Conservation (phyloP, 2,888 invertebrate species). For the Uloborus plumipes region DNA sequence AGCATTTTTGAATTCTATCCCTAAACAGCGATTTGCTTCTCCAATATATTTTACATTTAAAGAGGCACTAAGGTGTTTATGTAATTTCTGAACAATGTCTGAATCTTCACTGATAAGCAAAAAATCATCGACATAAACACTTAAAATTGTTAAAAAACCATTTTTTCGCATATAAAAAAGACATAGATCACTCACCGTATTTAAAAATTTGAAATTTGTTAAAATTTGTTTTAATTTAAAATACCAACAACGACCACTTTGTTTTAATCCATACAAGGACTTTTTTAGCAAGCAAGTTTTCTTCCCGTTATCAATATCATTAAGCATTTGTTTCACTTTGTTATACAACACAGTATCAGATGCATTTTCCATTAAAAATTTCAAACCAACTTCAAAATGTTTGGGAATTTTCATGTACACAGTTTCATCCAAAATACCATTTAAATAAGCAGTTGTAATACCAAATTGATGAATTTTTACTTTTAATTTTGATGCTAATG, state of each 20-base stretch:
- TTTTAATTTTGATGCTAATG: neutral
- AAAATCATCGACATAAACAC: neutral
- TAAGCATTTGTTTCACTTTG: neutral
- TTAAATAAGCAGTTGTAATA: neutral
- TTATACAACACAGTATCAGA: neutral
- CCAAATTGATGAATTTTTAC: neutral
- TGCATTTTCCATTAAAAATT: neutral
- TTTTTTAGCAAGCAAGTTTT: neutral
- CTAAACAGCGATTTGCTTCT: slow-evolving; percentile 11
- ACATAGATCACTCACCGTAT: neutral
- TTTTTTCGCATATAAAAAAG: neutral
- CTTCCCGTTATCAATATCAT: neutral
- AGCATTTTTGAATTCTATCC: slow-evolving; percentile 1
- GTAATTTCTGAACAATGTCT: neutral
- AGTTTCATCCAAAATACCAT: neutral
- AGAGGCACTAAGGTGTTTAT: neutral
- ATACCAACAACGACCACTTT: neutral
- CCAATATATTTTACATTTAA: slow-evolving; percentile 7
- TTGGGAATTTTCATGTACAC: neutral
- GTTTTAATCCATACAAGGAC: neutral
- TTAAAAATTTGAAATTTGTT: neutral
- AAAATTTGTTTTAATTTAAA: neutral
- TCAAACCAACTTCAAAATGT: neutral
- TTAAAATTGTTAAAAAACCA: neutral
- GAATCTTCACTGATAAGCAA: neutral